Evolutionary conservation across 1,140 invertebrate species (phyloP).

Genomic region (Drosophila jambulina): DNA sequence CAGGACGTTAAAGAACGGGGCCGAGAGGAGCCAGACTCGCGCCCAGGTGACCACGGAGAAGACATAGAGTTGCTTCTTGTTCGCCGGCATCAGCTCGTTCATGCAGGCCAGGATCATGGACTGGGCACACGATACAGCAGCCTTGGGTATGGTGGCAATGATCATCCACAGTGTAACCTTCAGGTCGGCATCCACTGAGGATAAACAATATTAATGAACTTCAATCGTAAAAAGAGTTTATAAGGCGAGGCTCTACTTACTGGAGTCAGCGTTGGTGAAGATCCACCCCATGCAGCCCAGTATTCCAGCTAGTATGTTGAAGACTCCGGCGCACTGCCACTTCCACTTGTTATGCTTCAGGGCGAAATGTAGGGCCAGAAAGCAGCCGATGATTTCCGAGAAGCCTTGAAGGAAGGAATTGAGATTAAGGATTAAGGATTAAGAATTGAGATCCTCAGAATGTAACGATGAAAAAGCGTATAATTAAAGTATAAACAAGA

Average conservation of each 20-base stretch:
- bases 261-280: slow-evolving; percentile 58
- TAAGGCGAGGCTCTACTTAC: slow-evolving; percentile 6
- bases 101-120: slow-evolving; percentile 82
- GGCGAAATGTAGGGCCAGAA: slow-evolving; percentile 75
- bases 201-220: not conserved
- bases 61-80: slow-evolving; percentile 76
- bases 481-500: not conserved
- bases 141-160: slow-evolving; percentile 78
- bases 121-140: slow-evolving; percentile 76
- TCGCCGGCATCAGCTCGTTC: slow-evolving; percentile 73
- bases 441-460: not conserved
- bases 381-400: slow-evolving; percentile 81
- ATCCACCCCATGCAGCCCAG: slow-evolving; percentile 82
- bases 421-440: too few species aligned
- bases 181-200: slow-evolving; percentile 69
- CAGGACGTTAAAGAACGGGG: slow-evolving; percentile 82
- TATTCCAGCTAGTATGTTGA: slow-evolving; percentile 84
- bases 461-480: not conserved
- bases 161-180: slow-evolving; percentile 82
- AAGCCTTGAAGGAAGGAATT: slow-evolving; percentile 64
- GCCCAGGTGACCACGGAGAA: slow-evolving; percentile 84
- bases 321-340: slow-evolving; percentile 79
- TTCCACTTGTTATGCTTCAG: slow-evolving; percentile 82
- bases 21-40: slow-evolving; percentile 74
- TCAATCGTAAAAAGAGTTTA: too few species aligned